Conservation (phyloP, 2,888 invertebrate species). For the Heteromurus nitidus region DNA sequence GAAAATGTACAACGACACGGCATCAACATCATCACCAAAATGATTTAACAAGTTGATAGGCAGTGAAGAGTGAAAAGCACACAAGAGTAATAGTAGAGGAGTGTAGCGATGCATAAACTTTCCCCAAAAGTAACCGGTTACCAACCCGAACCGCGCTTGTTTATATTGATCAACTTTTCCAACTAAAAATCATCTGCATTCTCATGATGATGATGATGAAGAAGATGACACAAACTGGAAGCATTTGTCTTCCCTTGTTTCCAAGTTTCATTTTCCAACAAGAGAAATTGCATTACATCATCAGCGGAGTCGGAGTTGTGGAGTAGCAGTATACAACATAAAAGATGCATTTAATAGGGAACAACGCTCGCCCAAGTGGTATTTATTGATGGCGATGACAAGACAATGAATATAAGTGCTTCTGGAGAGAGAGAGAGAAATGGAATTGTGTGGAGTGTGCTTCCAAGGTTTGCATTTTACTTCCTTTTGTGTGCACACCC, state of each 20-base stretch:
- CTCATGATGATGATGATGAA: slow-evolving; percentile 19
- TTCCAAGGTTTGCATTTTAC: too few species aligned
- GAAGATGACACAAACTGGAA: slow-evolving; percentile 28
- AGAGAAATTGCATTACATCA: background rate
- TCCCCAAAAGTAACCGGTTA: background rate
- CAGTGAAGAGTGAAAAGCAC: background rate
- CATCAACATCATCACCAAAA: background rate
- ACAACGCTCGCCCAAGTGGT: too few species aligned
- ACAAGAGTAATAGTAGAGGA: background rate
- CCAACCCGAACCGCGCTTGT: background rate
- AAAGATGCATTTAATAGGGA: too few species aligned
- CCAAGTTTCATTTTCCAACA: too few species aligned
- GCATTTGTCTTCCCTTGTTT: too few species aligned
- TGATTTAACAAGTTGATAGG: slow-evolving; percentile 21
- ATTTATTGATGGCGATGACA: background rate
- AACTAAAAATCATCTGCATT: slow-evolving; percentile 17
- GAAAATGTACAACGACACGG: too few species aligned
- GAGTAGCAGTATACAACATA: too few species aligned
- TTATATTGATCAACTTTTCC: slow-evolving; percentile 29
- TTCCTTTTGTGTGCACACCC: too few species aligned
- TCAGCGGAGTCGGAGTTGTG: background rate
- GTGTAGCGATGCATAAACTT: background rate
- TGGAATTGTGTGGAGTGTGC: background rate
- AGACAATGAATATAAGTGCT: background rate
- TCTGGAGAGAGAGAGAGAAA: too few species aligned